A percentile compares a stretch with the other conserved stretches of the same genome.
phyloP scores from a whole-genome alignment of 2,797 vertebrate species.

The Tympanoctomys barrerae region DNA sequence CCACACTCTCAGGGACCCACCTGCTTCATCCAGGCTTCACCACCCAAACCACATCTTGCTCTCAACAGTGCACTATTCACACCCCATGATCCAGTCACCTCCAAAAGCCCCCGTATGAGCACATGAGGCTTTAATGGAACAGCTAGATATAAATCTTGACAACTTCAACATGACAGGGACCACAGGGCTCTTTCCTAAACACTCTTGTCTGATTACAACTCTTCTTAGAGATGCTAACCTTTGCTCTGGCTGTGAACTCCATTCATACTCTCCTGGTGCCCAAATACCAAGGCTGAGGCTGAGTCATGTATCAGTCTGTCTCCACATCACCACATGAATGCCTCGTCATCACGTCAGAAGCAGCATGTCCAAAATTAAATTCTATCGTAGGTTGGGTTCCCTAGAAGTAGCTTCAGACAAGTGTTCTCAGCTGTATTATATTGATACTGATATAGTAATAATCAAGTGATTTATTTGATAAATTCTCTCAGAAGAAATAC shows the following conservation, averaged over 20 bases:
- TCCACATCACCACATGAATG: neutral
- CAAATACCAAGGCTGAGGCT: neutral
- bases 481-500: neutral
- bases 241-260: neutral
- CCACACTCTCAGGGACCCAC: neutral
- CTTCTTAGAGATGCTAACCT: neutral
- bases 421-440: constrained; percentile 56
- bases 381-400: neutral
- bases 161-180: neutral
- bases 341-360: constrained; percentile 15
- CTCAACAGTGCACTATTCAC: neutral
- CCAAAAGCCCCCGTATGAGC: neutral
- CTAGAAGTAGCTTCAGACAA: constrained; percentile 24
- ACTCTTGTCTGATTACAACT: neutral
- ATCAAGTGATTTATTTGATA: constrained; percentile 46
- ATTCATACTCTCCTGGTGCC: neutral
- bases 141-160: neutral
- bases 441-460: constrained; percentile 45
- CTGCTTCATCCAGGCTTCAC: neutral
- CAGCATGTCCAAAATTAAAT: constrained; percentile 61
- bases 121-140: neutral
- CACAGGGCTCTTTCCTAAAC: neutral
- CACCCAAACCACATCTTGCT: neutral
- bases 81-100: neutral
- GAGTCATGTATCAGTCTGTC: neutral